Conservation (phyloP, 2,797 vertebrate species). For the Threskiornis aethiopicus region DNA sequence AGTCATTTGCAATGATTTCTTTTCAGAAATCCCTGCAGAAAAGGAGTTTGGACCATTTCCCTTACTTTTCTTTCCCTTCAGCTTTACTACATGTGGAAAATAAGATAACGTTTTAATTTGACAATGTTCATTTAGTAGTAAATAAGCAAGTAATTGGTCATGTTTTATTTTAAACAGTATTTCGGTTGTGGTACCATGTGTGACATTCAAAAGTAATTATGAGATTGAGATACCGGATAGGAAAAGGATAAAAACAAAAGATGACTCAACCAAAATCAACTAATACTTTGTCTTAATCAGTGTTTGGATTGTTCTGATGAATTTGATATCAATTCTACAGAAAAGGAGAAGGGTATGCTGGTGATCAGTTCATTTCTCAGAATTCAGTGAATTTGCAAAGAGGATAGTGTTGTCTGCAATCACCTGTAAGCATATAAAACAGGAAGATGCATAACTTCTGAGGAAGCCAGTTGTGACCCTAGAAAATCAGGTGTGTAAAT, state of each 20-base stretch:
- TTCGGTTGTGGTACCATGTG: slow-evolving; percentile 22
- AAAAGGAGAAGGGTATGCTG: neutral
- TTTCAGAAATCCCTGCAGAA: neutral
- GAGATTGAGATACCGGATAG: neutral
- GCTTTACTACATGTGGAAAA: slow-evolving; percentile 1
- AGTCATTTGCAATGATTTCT: neutral
- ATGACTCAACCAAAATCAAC: slow-evolving; percentile 23
- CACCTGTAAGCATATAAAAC: neutral
- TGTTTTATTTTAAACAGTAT: slow-evolving; percentile 41
- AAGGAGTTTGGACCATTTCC: neutral
- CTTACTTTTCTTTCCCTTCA: neutral
- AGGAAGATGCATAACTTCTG: neutral
- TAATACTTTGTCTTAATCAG: slow-evolving; percentile 27
- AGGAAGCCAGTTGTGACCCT: neutral
- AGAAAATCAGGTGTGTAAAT: neutral
- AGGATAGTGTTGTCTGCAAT: neutral
- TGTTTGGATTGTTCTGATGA: slow-evolving; percentile 28
- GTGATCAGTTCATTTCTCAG: neutral
- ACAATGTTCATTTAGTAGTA: slow-evolving; percentile 23
- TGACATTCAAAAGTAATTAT: slow-evolving; percentile 28
- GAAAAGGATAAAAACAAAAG: slow-evolving; percentile 24
- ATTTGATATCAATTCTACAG: neutral
- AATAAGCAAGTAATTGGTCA: slow-evolving; percentile 48
- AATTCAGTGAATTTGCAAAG: neutral
- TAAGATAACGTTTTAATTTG: neutral